phyloP scores from a whole-genome alignment of 2,113 vertebrate genomes.

The Fukomys damarensis region DNA sequence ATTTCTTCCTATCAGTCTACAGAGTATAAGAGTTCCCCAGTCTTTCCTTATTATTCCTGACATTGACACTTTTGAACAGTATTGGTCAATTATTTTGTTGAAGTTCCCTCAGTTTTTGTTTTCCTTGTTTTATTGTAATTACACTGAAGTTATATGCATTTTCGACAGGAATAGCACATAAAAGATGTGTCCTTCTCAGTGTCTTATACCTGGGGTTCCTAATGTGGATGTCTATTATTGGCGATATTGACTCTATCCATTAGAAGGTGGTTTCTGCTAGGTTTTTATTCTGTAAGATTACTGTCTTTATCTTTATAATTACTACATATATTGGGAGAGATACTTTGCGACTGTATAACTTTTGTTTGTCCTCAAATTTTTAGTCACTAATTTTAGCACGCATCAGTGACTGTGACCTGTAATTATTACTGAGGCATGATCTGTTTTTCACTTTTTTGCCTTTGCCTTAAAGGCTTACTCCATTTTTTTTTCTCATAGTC shows the following conservation, averaged over 20 bases:
- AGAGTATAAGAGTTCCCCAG: neutral
- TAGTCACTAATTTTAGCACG: neutral
- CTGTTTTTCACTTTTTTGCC: neutral
- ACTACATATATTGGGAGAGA: neutral
- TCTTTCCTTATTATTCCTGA: neutral
- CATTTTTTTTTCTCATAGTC: neutral
- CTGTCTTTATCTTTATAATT: neutral
- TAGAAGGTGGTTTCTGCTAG: neutral
- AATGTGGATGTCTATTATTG: neutral
- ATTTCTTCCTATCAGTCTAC: neutral
- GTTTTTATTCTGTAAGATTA: constrained; percentile 1
- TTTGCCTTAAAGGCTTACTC: neutral
- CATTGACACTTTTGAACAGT: neutral
- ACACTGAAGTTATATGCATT: neutral
- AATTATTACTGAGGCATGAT: neutral
- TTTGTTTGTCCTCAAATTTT: neutral
- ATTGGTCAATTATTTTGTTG: neutral
- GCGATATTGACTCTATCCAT: neutral
- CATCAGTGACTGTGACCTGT: neutral
- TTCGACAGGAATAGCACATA: neutral
- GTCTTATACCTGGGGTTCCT: neutral
- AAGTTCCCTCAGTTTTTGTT: neutral
- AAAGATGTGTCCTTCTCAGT: neutral
- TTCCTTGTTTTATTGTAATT: neutral
- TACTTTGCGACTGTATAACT: neutral